Conservation (phyloP, 2,113 vertebrate species). For the Bos taurus region ARS-UCD2.0 NC_037334.1:70199001-70199500, state of each 20-base stretch:
- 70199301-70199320: neutral
- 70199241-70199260: neutral
- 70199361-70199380: neutral
- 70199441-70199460: neutral
- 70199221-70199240: neutral
- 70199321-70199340: neutral
- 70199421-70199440: neutral
- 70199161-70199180: neutral
- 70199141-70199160: neutral
- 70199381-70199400: neutral
- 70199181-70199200: neutral
- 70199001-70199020: neutral
- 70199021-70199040: neutral
- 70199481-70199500: neutral
- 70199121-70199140: neutral
- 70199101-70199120: neutral
- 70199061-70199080: neutral
- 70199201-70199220: neutral
- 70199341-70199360: neutral
- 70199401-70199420: neutral
- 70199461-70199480: neutral
- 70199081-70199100: neutral
- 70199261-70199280: neutral
- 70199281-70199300: rapidly evolving
- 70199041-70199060: neutral